Base-by-base conservation (phyloP, 1,140 invertebrate species). In the Metaphire vulgaris region DNA sequence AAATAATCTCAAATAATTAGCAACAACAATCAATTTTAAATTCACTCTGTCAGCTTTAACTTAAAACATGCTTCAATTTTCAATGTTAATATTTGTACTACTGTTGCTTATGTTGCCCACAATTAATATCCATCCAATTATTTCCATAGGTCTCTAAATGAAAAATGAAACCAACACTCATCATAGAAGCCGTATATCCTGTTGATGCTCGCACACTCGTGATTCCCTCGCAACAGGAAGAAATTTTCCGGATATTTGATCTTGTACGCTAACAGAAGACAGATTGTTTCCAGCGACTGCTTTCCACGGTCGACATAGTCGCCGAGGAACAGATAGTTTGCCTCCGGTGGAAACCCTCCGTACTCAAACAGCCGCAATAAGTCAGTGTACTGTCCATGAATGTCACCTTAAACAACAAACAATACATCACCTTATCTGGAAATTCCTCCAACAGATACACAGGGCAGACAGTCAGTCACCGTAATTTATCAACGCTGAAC, bases 171-270 rank as follows among this genome's bases (percentile, higher is more conserved):
- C 85, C 84, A 80, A 85, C 85, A 85, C 78, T 85, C 84, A 81
- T 85, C 84, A 81, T 85, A 85, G 82, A 89, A 89, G 30, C 89
- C 89, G 83, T 89, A 89, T n/a, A n/a, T n/a, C n/a, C n/a, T n/a
- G n/a, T n/a, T n/a, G n/a, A n/a, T n/a, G n/a, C n/a, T n/a, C n/a
- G n/a, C n/a, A n/a, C n/a, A n/a, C n/a, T n/a, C n/a, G n/a, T n/a
- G n/a, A n/a, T n/a, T n/a, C n/a, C n/a, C 90, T 76, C 90, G 83
- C 33, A 91, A 84, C n/a, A 91, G 82, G 83, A 90, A 90, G 81
- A 91, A 90, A 81, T 90, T 90, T 81, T 90, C 89, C 34, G 84
- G 85, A 81, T 90, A 86, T 80, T 85, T 85, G 78, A 86, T 85
- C 80, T 85, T 87, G 79, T 86, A 86, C 6, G 85, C 89, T 89